phyloP scores from a whole-genome alignment of 2,888 invertebrate genomes.

The Volucella zonaria region DNA sequence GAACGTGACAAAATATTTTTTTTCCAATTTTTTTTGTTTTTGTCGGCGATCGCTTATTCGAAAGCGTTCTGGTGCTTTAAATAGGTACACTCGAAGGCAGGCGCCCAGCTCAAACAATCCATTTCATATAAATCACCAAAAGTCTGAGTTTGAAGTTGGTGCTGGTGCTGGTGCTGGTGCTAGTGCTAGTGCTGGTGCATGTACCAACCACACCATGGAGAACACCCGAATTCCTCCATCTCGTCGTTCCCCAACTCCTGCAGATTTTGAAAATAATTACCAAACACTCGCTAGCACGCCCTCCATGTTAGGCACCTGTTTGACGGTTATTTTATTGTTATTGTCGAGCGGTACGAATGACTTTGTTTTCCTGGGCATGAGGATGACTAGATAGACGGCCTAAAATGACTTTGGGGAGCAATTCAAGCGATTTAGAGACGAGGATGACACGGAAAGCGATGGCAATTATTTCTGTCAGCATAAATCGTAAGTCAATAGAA shows the following conservation, averaged over 20 bases:
- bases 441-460: slow-evolving; percentile 62
- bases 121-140: slow-evolving; percentile 69
- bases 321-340: slow-evolving; percentile 73
- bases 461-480: slow-evolving; percentile 74
- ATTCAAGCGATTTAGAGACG: slow-evolving; percentile 62
- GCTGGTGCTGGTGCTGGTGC: slow-evolving; percentile 53
- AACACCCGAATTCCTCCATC: slow-evolving; percentile 11
- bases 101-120: slow-evolving; percentile 51
- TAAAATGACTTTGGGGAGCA: slow-evolving; percentile 62
- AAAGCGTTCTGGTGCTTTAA: slow-evolving; percentile 46
- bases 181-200: slow-evolving; percentile 40
- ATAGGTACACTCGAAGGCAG: slow-evolving; percentile 38
- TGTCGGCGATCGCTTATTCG: background rate
- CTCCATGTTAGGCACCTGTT: slow-evolving; percentile 69
- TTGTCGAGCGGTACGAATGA: slow-evolving; percentile 45
- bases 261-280: slow-evolving; percentile 60
- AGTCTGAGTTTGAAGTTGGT: too few relatives aligned
- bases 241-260: slow-evolving; percentile 9
- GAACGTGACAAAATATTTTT: slow-evolving; percentile 73
- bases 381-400: slow-evolving; percentile 1
- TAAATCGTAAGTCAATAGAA: slow-evolving; percentile 71
- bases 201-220: slow-evolving; percentile 39
- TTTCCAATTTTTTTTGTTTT: slow-evolving; percentile 11
- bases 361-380: background rate
- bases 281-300: slow-evolving; percentile 54